phyloP scores from a whole-genome alignment of 2,113 vertebrate genomes.

The Choloepus hoffmanni region DNA sequence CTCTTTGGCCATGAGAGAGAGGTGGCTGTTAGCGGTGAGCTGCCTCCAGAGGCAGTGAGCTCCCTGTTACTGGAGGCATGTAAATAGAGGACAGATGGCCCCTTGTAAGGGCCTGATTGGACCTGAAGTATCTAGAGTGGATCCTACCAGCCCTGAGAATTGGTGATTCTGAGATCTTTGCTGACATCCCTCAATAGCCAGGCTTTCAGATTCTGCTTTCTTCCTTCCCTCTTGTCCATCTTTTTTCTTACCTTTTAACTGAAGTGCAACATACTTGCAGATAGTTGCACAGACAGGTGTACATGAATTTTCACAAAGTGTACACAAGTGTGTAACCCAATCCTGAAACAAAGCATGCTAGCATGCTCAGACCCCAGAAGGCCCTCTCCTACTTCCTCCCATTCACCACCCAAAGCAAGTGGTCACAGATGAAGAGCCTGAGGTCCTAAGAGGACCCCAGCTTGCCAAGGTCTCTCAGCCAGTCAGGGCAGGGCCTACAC shows the following conservation, averaged over 20 bases:
- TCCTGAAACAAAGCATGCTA: neutral
- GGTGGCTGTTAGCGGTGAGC: neutral
- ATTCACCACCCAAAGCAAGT: neutral
- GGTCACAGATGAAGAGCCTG: neutral
- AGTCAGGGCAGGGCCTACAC: neutral
- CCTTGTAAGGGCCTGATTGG: neutral
- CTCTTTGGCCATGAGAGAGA: neutral
- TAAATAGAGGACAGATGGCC: neutral
- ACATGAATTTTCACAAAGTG: neutral
- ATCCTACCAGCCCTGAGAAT: neutral
- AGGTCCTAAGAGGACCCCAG: neutral
- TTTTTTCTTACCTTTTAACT: neutral
- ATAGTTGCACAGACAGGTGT: neutral
- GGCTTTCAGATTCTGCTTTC: no score
- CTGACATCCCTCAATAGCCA: neutral
- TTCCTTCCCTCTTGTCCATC: neutral
- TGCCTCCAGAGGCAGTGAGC: neutral
- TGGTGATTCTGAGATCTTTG: neutral
- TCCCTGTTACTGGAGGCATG: neutral
- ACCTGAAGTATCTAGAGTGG: neutral
- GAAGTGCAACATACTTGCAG: neutral
- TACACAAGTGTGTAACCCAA: rapidly evolving
- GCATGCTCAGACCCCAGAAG: neutral
- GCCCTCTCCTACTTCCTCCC: neutral
- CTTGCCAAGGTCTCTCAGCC: neutral